A percentile compares a stretch with the other conserved stretches of the same genome.
phyloP scores from a whole-genome alignment of 2,888 invertebrate species.

The Syritta pipiens region DNA sequence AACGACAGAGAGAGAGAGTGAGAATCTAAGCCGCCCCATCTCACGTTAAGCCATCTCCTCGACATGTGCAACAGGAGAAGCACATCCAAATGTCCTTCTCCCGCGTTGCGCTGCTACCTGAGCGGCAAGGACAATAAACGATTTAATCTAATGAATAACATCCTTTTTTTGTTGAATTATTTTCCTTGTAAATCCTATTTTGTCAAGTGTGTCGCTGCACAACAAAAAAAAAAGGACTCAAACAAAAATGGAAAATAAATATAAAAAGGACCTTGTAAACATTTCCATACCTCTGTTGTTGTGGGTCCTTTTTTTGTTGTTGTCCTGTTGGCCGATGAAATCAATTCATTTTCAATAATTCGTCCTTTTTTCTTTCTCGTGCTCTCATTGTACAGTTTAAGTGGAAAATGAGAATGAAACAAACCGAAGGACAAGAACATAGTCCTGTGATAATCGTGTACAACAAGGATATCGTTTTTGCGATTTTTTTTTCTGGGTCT shows the following conservation, averaged over 20 bases:
- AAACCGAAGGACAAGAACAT: constrained; percentile 42
- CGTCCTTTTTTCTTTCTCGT: constrained; percentile 8
- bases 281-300: constrained; percentile 46
- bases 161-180: not conserved
- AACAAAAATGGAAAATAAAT: constrained; percentile 51
- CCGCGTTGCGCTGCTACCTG: constrained; percentile 31
- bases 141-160: constrained; percentile 50
- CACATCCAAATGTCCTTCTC: constrained; percentile 38
- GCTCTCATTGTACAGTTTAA: constrained; percentile 59
- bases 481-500: not conserved
- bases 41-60: constrained; percentile 20
- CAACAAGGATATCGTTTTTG: constrained; percentile 43
- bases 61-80: constrained; percentile 41
- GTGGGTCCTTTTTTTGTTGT: constrained; percentile 3
- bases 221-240: constrained; percentile 23
- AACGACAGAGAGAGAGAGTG: not conserved
- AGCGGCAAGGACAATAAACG: constrained; percentile 15
- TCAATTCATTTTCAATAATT: constrained; percentile 67
- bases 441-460: constrained; percentile 60
- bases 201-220: constrained; percentile 57
- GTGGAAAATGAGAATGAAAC: constrained; percentile 69
- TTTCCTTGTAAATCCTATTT: constrained; percentile 52
- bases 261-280: constrained; percentile 35
- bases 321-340: constrained; percentile 43
- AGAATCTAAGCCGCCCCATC: not conserved